Evolutionary conservation across 2,113 vertebrate genomes (phyloP).

Genomic region (Ginglymostoma cirratum): DNA sequence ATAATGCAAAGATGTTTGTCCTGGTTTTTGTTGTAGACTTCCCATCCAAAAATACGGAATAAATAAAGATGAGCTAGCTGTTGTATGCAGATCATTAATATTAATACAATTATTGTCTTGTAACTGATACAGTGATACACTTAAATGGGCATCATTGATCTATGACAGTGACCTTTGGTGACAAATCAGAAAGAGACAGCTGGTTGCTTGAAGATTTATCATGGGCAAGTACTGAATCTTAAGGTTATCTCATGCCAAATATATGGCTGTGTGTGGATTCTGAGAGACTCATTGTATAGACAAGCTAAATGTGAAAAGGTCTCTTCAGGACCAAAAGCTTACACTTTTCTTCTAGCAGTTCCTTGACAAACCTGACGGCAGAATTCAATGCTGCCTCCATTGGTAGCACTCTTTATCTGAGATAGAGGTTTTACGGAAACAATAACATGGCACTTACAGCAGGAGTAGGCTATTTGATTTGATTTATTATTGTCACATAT

Average conservation of each 20-base stretch:
- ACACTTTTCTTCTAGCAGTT: background rate
- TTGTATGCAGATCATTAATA: background rate
- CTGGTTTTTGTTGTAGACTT: background rate
- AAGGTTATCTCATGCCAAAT: background rate
- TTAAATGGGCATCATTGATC: background rate
- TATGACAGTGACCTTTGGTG: background rate
- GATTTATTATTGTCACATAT: too few relatives aligned
- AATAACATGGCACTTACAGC: too few relatives aligned
- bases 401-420: too few relatives aligned
- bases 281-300: background rate
- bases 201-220: background rate
- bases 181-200: background rate
- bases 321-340: background rate
- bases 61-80: background rate
- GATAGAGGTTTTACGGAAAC: too few relatives aligned
- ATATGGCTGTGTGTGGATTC: background rate
- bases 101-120: conserved; percentile 9
- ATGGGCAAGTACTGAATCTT: background rate
- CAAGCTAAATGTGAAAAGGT: background rate
- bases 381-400: too few relatives aligned
- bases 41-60: background rate
- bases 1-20: background rate
- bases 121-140: background rate
- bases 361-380: background rate
- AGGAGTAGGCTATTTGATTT: too few relatives aligned